Evolutionary conservation across 2,113 vertebrate genomes (phyloP).

Genomic region (Vanacampus margaritifer): DNA sequence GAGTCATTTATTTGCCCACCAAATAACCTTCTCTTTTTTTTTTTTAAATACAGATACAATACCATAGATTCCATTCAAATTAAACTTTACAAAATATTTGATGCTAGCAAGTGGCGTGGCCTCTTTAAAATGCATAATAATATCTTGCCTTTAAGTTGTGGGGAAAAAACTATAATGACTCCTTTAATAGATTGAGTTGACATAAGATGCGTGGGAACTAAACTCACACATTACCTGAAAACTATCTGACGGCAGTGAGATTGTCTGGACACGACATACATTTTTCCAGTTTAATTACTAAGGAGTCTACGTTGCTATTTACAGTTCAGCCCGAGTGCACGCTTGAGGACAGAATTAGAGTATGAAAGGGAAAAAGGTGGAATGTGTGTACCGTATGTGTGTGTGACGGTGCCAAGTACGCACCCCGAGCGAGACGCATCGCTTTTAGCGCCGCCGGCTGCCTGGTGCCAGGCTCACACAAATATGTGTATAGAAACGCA

Average conservation of each 20-base stretch:
- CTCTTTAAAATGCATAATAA: background rate
- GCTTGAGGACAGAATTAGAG: background rate
- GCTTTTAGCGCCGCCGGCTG: constrained; percentile 47
- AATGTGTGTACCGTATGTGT: constrained; percentile 14
- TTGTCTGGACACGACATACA: background rate
- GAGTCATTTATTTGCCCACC: background rate
- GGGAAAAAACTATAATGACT: no score
- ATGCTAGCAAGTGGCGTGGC: no score
- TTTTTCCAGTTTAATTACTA: background rate
- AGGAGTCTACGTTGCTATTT: constrained; percentile 1
- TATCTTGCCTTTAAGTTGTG: no score
- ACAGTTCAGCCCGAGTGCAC: constrained; percentile 5
- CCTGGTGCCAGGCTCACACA: constrained; percentile 54
- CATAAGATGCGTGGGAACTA: background rate
- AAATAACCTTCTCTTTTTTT: background rate
- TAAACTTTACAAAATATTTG: background rate
- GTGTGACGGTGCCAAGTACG: constrained; percentile 60
- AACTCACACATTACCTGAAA: background rate
- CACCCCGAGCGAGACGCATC: constrained; percentile 55
- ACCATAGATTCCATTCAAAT: background rate
- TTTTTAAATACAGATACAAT: background rate
- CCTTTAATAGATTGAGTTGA: background rate
- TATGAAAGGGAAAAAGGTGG: background rate
- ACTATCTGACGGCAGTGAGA: background rate
- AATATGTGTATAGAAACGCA: constrained; percentile 19